Evolutionary conservation across 23 tunicate species (phyloP), one percentile per base, ranked within the genome.

Genomic region (Clavelina lepadiformis): DNA sequence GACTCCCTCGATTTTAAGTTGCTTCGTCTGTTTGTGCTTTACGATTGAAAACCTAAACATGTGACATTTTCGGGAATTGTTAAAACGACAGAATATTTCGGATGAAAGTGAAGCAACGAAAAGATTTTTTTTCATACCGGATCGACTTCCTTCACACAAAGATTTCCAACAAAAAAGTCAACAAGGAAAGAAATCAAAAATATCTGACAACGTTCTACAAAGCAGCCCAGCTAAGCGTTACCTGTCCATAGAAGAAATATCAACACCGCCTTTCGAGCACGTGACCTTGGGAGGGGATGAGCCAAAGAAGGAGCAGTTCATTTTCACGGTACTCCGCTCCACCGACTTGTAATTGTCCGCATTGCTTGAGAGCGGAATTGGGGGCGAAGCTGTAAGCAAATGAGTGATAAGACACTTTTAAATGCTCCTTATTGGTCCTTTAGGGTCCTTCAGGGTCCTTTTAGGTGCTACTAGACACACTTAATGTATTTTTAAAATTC

Each of bases 301-400:
- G 13, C 73, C 79, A 61, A 86, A 86, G 64, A 86, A 65, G 20
- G 29, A 28, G 61, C 95, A 86, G 37, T 77, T 46, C 38, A 86
- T 44, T n/a, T 66, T 72, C 11, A 86, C 57, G 29, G 75, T 25
- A 33, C 71, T 78, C 32, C 75, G 80, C 35, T 69, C 75, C 28
- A 86, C 71, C 67, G 71, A 64, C n/a, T 38, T 54, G 35, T 77
- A 64, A 37, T 5, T 27, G 6, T 24, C 35, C 5, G 18, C 29
- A 28, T 77, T 70, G 29, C 41, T 63, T 2, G 74, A 21, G 35
- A 63, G 45, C n/a, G 80, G 68, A 27, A 64, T 25, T 11, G 95
- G 95, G 20, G 13, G 46, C 19, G 59, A 62, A 31, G 67, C 95
- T 86, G 74, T 18, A 56, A 55, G 23, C 1, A 31, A 54, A 54